Percentiles rank a stretch among this genome's conserved stretches.
These are phyloP conservation scores for Melinaea marsaeus DNA, from an alignment of 2,888 invertebrate genomes.

Conservation along the genomic window DNA sequence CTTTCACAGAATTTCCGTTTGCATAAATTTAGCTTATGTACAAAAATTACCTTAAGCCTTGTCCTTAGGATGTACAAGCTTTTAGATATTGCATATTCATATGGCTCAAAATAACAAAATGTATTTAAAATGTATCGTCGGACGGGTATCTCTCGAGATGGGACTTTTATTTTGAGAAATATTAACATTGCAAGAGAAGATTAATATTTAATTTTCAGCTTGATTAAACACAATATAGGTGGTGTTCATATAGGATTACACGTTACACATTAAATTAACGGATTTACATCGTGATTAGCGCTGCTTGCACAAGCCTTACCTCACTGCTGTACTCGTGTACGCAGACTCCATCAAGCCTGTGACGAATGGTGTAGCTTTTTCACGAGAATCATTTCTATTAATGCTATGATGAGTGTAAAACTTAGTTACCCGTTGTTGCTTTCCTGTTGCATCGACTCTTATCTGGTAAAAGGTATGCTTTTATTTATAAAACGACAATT, in stretches of 20 bases:
- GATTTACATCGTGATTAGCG: not conserved
- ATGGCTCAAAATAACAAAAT: slow-evolving; percentile 2
- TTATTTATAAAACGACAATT: slow-evolving; percentile 25
- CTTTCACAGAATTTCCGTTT: slow-evolving; percentile 5
- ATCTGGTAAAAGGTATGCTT: slow-evolving; percentile 26
- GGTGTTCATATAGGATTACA: slow-evolving; percentile 1
- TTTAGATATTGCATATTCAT: not conserved
- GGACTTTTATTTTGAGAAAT: slow-evolving; percentile 6
- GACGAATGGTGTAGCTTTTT: slow-evolving; percentile 19
- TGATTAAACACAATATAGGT: not conserved
- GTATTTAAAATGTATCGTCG: not conserved
- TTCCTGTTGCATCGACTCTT: slow-evolving; percentile 26
- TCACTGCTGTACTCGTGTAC: slow-evolving; percentile 14
- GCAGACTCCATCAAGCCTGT: slow-evolving; percentile 20
- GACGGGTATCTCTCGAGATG: not conserved
- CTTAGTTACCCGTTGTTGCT: slow-evolving; percentile 20
- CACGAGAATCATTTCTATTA: slow-evolving; percentile 12
- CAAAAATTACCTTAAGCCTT: slow-evolving; percentile 6
- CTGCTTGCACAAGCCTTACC: slow-evolving; percentile 11
- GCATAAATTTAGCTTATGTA: slow-evolving; percentile 5
- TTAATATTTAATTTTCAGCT: slow-evolving; percentile 1
- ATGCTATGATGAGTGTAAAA: slow-evolving; percentile 18
- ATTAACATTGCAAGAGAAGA: slow-evolving; percentile 3
- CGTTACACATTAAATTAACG: not conserved
- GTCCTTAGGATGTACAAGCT: slow-evolving; percentile 7